phyloP scores from a whole-genome alignment of 2,888 invertebrate genomes.

The Phymatocera aterrima region DNA sequence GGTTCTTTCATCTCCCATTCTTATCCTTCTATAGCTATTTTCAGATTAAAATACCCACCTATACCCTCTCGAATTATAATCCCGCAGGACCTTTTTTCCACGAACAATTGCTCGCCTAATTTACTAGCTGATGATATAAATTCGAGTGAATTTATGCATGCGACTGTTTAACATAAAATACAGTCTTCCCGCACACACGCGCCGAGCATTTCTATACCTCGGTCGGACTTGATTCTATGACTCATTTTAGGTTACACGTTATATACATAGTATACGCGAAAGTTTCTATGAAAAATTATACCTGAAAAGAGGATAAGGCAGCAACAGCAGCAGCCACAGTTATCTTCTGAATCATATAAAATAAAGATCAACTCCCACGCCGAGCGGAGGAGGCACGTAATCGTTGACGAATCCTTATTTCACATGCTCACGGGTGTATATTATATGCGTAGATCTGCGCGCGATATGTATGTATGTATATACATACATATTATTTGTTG shows the following conservation, averaged over 20 bases:
- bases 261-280: too few species aligned
- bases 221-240: not conserved
- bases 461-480: too few species aligned
- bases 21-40: too few species aligned
- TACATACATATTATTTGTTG: not conserved
- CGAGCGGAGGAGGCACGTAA: not conserved
- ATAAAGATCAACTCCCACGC: conserved; percentile 34
- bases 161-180: not conserved
- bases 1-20: not conserved
- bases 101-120: too few species aligned
- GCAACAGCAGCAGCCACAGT: not conserved
- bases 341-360: conserved; percentile 21
- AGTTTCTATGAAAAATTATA: too few species aligned
- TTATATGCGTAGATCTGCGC: not conserved
- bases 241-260: too few species aligned
- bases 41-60: too few species aligned
- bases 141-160: not conserved
- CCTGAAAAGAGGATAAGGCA: not conserved
- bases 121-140: not conserved
- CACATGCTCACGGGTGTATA: not conserved
- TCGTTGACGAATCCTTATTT: not conserved
- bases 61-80: too few species aligned
- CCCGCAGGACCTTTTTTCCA: too few species aligned
- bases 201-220: not conserved
- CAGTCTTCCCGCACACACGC: not conserved